phyloP scores from a whole-genome alignment of 2,888 invertebrate species.

The Iphiclides podalirius region DNA sequence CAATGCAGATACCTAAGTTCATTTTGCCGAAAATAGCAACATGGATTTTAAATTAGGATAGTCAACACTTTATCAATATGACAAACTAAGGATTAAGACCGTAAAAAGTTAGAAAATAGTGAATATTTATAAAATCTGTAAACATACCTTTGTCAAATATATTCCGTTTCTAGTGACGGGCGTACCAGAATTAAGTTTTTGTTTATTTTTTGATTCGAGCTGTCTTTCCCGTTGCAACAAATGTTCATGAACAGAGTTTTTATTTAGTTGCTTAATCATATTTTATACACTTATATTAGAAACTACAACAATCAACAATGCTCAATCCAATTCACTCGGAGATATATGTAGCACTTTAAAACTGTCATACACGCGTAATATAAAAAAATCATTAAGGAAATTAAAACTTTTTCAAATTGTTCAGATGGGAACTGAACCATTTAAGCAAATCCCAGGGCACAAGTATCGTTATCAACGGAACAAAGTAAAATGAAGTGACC shows the following conservation, averaged over 20 bases:
- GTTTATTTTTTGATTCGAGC: conserved; percentile 46
- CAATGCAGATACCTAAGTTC: too few species aligned
- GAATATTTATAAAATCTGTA: too few species aligned
- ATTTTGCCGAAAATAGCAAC: too few species aligned
- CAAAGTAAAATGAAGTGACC: conserved; percentile 37
- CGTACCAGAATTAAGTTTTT: conserved; percentile 46
- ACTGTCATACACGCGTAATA: conserved; percentile 8
- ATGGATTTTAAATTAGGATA: too few species aligned
- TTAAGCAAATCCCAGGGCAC: conserved; percentile 33
- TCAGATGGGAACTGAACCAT: conserved; percentile 20
- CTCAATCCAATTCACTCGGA: not conserved
- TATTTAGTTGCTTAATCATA: conserved; percentile 64
- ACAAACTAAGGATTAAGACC: too few species aligned
- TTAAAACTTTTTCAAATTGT: too few species aligned
- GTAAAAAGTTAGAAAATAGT: too few species aligned
- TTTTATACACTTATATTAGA: not conserved
- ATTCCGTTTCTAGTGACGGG: conserved; percentile 54
- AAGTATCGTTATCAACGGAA: conserved; percentile 42
- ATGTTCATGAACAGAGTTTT: conserved; percentile 59
- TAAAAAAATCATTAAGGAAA: too few species aligned
- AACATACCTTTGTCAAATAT: conserved; percentile 56
- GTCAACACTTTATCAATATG: too few species aligned
- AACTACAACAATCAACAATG: too few species aligned
- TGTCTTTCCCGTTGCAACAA: conserved; percentile 53
- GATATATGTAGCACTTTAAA: conserved; percentile 2